Conservation (phyloP, 2,888 invertebrate species). For the Dryomyza anilis region DNA sequence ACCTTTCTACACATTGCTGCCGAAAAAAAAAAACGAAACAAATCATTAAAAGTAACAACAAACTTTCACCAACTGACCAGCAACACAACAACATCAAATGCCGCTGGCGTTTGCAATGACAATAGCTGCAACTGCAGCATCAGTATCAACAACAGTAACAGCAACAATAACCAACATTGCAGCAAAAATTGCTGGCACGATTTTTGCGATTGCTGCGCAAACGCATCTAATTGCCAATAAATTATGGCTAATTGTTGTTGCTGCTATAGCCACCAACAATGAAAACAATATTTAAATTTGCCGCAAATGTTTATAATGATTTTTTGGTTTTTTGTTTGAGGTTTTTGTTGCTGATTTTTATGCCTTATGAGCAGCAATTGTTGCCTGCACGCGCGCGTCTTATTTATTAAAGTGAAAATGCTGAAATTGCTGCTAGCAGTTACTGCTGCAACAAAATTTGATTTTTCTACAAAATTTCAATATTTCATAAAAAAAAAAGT, state of each 20-base stretch:
- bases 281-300: too few relatives aligned
- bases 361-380: neutral
- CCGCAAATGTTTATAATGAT: too few relatives aligned
- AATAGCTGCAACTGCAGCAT: neutral
- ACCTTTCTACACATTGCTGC: neutral
- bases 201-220: neutral
- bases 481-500: too few relatives aligned
- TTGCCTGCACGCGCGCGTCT: too few relatives aligned
- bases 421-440: too few relatives aligned
- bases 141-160: neutral
- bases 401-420: conserved; percentile 1
- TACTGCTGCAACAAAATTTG: too few relatives aligned
- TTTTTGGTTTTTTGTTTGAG: too few relatives aligned
- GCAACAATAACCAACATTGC: conserved; percentile 3
- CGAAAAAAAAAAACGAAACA: too few relatives aligned
- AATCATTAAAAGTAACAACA: neutral
- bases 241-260: conserved; percentile 40
- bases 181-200: neutral
- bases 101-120: conserved; percentile 4
- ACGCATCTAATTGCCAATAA: conserved; percentile 42
- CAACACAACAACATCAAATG: conserved; percentile 9
- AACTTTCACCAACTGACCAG: neutral
- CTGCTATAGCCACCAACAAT: too few relatives aligned
- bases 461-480: too few relatives aligned
- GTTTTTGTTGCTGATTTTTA: neutral